Percentiles rank a stretch among this genome's conserved stretches.
Evolutionary conservation across 2,888 invertebrate species (phyloP).

Genomic region (Anorthoa munda): DNA sequence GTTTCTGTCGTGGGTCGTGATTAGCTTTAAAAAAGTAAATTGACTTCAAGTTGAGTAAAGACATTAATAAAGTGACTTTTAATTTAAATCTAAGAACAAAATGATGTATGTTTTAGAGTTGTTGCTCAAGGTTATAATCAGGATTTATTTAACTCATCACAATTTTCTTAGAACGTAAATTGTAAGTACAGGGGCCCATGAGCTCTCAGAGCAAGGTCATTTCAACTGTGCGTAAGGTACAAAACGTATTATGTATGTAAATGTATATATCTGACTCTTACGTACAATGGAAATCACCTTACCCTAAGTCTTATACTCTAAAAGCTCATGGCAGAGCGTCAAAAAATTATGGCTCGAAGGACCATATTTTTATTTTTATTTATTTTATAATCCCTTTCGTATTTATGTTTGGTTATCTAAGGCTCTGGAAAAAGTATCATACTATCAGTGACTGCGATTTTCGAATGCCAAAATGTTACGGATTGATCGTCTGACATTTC

Average conservation of each 20-base stretch:
- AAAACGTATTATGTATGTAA: too few species aligned
- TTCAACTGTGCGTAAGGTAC: too few species aligned
- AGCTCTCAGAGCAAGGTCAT: too few species aligned
- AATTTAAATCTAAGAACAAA: constrained; percentile 19
- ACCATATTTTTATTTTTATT: neutral
- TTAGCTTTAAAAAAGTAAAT: neutral
- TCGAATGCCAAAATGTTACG: too few species aligned
- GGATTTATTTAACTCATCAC: neutral
- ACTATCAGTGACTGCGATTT: too few species aligned
- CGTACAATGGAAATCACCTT: too few species aligned
- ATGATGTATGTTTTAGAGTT: constrained; percentile 6
- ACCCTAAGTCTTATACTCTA: too few species aligned
- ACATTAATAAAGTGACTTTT: constrained; percentile 5
- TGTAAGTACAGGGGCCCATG: neutral
- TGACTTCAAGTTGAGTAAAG: constrained; percentile 1
- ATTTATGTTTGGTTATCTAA: too few species aligned
- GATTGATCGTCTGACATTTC: too few species aligned
- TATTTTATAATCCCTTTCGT: neutral
- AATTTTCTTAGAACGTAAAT: neutral
- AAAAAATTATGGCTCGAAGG: neutral
- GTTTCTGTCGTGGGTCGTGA: neutral
- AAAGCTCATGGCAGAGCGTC: too few species aligned
- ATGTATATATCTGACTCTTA: too few species aligned
- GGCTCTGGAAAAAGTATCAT: too few species aligned
- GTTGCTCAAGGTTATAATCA: constrained; percentile 41